A percentile compares a stretch with the other conserved stretches of the same genome.
Evolutionary conservation across 2,888 invertebrate species (phyloP).

Genomic region (Cephus sareptanus): DNA sequence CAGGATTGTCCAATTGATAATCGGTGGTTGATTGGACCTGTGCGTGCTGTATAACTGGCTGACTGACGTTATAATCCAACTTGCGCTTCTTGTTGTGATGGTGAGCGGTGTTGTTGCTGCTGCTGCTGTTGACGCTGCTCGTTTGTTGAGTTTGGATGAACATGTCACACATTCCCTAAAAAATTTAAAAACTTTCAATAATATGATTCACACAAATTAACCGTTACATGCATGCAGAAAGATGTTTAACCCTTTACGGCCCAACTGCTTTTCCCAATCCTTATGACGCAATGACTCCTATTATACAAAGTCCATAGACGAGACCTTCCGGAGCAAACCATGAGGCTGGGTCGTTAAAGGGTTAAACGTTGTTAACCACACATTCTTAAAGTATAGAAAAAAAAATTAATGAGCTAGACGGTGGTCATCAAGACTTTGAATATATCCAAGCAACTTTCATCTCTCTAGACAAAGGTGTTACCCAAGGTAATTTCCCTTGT

Average conservation of each 20-base stretch:
- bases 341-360: neutral
- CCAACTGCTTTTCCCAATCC: neutral
- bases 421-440: neutral
- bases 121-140: conserved; percentile 69
- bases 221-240: neutral
- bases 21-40: conserved; percentile 64
- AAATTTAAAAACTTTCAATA: conserved; percentile 34
- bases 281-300: neutral
- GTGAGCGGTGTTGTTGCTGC: conserved; percentile 59
- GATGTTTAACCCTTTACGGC: neutral
- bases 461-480: neutral
- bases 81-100: conserved; percentile 66
- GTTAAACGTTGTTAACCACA: neutral
- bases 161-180: conserved; percentile 89
- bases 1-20: conserved; percentile 66
- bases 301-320: no score
- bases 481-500: neutral
- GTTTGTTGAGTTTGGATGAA: conserved; percentile 78
- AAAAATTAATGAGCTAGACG: neutral
- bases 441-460: neutral
- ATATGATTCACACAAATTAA: neutral
- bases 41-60: conserved; percentile 64
- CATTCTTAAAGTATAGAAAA: neutral
- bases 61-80: conserved; percentile 65
- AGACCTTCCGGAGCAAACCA: no score